These are phyloP conservation scores for silkworm (Bombyx mori) DNA, from an alignment of 1,140 invertebrate genomes.

Conservation along the genomic window ASM3026992v2 NC_085119.1:9602501-9603000, in stretches of 20 bases:
- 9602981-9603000: constrained; percentile 57
- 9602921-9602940: constrained; percentile 51
- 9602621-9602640: too few relatives aligned
- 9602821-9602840: constrained; percentile 55
- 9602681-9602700: constrained; percentile 11
- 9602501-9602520: too few relatives aligned
- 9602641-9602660: background rate
- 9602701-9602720: constrained; percentile 35
- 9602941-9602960: constrained; percentile 47
- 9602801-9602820: constrained; percentile 62
- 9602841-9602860: constrained; percentile 62
- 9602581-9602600: too few relatives aligned
- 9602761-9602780: constrained; percentile 63
- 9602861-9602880: constrained; percentile 38
- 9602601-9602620: too few relatives aligned
- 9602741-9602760: constrained; percentile 40
- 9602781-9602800: constrained; percentile 62
- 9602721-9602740: constrained; percentile 55
- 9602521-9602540: too few relatives aligned
- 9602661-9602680: background rate
- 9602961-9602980: constrained; percentile 52
- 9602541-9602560: too few relatives aligned
- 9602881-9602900: constrained; percentile 49
- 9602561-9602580: too few relatives aligned
- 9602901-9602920: constrained; percentile 55